phyloP scores from a whole-genome alignment of 2,113 vertebrate species.

The Drymodes brunneopygia region DNA sequence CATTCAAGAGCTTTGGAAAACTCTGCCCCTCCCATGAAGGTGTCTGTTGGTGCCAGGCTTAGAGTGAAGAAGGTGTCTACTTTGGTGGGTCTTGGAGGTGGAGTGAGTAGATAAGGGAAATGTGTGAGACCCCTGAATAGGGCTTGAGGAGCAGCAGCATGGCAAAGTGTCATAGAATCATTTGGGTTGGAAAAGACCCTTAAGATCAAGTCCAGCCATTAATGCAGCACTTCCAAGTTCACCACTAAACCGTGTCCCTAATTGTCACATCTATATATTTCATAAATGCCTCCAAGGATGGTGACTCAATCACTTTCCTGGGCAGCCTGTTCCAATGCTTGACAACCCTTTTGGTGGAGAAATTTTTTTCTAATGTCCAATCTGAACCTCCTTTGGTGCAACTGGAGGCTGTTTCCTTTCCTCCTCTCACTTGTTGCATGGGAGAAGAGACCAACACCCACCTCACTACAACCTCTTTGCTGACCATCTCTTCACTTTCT shows the following conservation, averaged over 20 bases:
- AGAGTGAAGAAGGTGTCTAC: background rate
- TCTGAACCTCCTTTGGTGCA: background rate
- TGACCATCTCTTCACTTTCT: background rate
- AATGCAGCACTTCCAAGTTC: background rate
- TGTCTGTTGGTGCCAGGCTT: background rate
- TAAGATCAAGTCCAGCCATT: background rate
- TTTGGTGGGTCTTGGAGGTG: background rate
- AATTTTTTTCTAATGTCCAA: background rate
- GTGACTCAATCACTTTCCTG: background rate
- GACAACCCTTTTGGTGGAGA: background rate
- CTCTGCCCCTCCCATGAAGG: background rate
- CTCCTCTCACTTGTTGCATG: background rate
- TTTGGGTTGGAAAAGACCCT: background rate
- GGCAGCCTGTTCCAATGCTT: background rate
- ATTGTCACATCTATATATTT: background rate
- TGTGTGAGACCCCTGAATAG: background rate
- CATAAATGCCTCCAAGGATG: background rate
- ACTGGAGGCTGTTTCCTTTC: background rate
- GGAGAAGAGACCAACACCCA: background rate
- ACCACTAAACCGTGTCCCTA: background rate
- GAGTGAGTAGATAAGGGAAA: background rate
- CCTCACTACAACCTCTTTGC: background rate
- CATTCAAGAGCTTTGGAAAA: background rate
- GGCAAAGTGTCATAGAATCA: background rate
- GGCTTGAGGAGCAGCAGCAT: background rate